Base-by-base conservation (phyloP, 2,797 vertebrate species). In the Acipenser oxyrinchus region DNA sequence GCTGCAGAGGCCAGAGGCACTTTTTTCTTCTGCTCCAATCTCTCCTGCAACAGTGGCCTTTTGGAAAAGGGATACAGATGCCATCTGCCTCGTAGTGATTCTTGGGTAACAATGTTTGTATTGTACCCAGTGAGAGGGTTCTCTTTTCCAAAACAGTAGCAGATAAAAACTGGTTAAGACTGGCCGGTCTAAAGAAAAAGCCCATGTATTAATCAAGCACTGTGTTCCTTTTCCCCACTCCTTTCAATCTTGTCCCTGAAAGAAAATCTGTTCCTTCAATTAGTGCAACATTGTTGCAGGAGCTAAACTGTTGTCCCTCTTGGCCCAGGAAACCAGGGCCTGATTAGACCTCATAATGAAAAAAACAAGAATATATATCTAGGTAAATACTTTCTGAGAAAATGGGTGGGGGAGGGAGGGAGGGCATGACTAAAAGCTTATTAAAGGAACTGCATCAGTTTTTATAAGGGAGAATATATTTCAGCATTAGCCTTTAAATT, bases 241-340 rank as follows among this genome's bases (percentile, higher is more conserved):
- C 13, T 81, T 88, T 87, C 85, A 81, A 82, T 83, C 83, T 83
- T 64, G 8, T 0, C 69, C 75, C 80, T 79, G 80, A 79, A 79
- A 82, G 79, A 70, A 78, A 74, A 70, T 75, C 70, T 81, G 74
- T 79, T 84, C 72, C 79, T 84, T 79, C 77, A 82, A 82, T 76
- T 66, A 67, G 70, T 65, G 71, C 72, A 71, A 75, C 75, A 18
- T 76, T 78, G 51, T 37, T 37, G 37, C 37, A 37, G 5, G 37
- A 37, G 37, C 37, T 37, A 37, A 37, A 37, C 37, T 37, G 37
- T 37, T 37, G 37, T 37, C 37, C 5, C 37, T 37, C 37, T 37
- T 4, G 5, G 23, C 23, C 23, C 2, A 3, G 23, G 23, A 37
- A 37, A 37, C 23, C 23, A 37, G 23, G 23, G 23, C 23, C 23